Evolutionary conservation across 2,888 invertebrate species (phyloP).

Genomic region (Leptopilina syphax): DNA sequence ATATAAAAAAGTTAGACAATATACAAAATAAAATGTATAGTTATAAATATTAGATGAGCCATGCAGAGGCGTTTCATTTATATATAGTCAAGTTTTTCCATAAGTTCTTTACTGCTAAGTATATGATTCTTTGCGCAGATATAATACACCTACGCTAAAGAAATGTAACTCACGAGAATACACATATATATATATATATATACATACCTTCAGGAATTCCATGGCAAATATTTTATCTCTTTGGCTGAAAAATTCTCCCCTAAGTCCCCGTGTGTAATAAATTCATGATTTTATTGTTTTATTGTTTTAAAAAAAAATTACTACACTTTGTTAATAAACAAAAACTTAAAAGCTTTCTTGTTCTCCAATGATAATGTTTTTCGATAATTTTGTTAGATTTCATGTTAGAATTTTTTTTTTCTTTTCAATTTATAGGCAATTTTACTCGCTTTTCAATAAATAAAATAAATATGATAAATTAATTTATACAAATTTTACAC

Average conservation of each 20-base stretch:
- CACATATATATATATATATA: neutral
- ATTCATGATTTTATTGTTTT: slow-evolving; percentile 7
- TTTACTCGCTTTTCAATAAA: no score
- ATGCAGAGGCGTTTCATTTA: slow-evolving; percentile 6
- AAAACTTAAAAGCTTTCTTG: neutral
- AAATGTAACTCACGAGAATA: slow-evolving; percentile 24
- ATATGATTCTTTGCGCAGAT: slow-evolving; percentile 14
- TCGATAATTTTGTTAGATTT: neutral
- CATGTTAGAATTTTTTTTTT: neutral
- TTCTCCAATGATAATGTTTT: neutral
- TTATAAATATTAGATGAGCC: slow-evolving; percentile 15
- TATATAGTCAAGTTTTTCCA: slow-evolving; percentile 1
- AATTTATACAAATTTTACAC: no score
- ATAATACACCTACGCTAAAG: slow-evolving; percentile 31
- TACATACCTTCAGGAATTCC: slow-evolving; percentile 9
- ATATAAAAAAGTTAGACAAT: slow-evolving; percentile 4
- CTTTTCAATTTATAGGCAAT: no score
- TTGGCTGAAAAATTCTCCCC: neutral
- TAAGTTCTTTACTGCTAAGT: slow-evolving; percentile 19
- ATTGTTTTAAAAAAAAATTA: neutral
- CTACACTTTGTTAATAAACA: neutral
- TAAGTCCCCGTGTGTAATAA: neutral
- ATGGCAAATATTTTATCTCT: slow-evolving; percentile 18
- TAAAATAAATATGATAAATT: no score
- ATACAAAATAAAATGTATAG: slow-evolving; percentile 11